Conservation (phyloP, 2,888 invertebrate species). For the Calliphora vomitoria region DNA sequence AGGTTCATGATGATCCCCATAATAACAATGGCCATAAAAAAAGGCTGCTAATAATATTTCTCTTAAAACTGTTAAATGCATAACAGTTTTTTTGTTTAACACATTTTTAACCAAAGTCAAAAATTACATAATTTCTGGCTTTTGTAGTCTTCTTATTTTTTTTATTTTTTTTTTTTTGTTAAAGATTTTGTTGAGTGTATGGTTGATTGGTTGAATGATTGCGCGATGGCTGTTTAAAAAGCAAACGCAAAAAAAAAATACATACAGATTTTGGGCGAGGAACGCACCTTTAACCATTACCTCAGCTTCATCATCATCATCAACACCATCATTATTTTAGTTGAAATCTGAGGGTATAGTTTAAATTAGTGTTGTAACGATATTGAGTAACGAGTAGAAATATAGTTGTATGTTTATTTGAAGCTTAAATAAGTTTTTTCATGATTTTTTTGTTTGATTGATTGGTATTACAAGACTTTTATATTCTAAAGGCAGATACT, state of each 20-base stretch:
- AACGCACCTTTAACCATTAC: conserved; percentile 58
- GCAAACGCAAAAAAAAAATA: neutral
- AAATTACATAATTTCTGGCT: conserved; percentile 62
- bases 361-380: conserved; percentile 1
- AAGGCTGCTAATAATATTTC: neutral
- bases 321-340: conserved; percentile 25
- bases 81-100: conserved; percentile 23
- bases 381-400: neutral
- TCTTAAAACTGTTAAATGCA: conserved; percentile 49
- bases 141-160: conserved; percentile 29
- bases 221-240: conserved; percentile 21
- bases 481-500: no score
- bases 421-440: no score
- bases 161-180: no score
- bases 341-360: neutral
- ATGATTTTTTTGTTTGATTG: no score
- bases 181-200: conserved; percentile 10
- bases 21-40: conserved; percentile 28
- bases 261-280: conserved; percentile 15
- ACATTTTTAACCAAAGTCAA: conserved; percentile 59
- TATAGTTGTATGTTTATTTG: no score
- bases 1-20: neutral
- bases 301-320: conserved; percentile 17
- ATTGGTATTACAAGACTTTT: no score
- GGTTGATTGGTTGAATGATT: conserved; percentile 44